Evolutionary conservation across 2,888 invertebrate species (phyloP), one percentile per base, ranked within the genome.

Genomic region (Tortrix viridana): DNA sequence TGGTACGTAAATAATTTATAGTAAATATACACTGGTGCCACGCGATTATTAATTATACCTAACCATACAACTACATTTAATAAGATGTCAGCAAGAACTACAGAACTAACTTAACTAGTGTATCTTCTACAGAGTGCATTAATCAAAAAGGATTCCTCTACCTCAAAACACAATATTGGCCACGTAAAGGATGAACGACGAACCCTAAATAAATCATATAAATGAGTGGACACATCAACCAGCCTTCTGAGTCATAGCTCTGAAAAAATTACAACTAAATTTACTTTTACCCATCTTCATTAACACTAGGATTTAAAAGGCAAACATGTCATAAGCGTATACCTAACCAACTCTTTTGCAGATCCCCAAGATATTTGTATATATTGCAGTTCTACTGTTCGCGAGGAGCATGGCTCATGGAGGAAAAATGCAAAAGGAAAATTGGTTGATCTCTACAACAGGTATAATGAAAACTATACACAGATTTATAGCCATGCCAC

Each of bases 171-270:
- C 69, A 68, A 66, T 63, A 32, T 69, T 67, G 52, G 50, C 54
- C 65, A 66, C 65, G 61, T 67, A 66, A 70, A 70, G 58, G 41
- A 67, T 57, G 70, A 65, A 67, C 59, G 54, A 69, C 71, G 60
- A 71, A 75, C 76, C 66, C 71, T 79, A 65, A 65, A 62, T 79
- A 81, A 80, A 81, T 70, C 72, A 79, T 79, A 75, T 74, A 79
- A 79, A 77, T 73, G 76, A 88, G 85, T 90, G 89, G 91, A 88
- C 89, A 83, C 91, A 77, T 86, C 82, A 89, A 91, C 89, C 91
- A 91, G 90, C 90, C 82, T 85, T 67, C 70, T 67, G 85, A 84
- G 82, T 75, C 81, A 76, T 76, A 78, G 77, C 85, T 84, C 84
- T 75, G 73, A 77, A 78, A 75, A 74, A 60, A 79, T 77, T 82